Base-by-base conservation (phyloP, 2,113 vertebrate species). In the Lophius piscatorius region DNA sequence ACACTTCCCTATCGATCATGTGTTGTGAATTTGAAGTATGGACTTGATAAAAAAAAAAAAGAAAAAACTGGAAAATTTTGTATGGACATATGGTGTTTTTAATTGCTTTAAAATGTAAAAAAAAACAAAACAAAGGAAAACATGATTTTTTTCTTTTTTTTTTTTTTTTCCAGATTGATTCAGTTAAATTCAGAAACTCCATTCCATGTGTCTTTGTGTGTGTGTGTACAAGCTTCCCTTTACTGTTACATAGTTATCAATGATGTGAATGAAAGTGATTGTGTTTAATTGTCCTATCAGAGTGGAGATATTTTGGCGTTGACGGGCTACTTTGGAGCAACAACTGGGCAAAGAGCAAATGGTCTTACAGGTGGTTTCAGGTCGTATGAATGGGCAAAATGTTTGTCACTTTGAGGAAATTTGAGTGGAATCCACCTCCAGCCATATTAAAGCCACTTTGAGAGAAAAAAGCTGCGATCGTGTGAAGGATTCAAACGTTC, bases 31-130 rank as follows among this genome's bases (percentile, higher is more conserved):
- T 44, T 50, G 18, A 80, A 50, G 9, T 23, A 63, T 36, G 51
- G 55, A 75, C 55, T 60, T 48, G n/a, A 56, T 60, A 23, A 18
- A 63, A 41, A 36, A 22, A 40, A 26, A 44, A 14, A 47, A 47
- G 11, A 42, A n/a, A n/a, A n/a, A n/a, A n/a, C n/a, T n/a, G n/a
- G 4, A 45, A 59, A 3, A 29, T 85, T 84, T 89, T 82, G 35
- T 82, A 85, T 66, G 31, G 11, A 57, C 10, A 35, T 17, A 8
- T 17, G 7, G 48, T 63, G 64, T 78, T 89, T 86, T 84, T 81
- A 78, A 76, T 62, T 72, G 26, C 78, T 75, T 81, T 47, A 23
- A 49, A 69, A 45, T 52, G 16, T 11, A 7, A 3, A 16, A 31
- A 31, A 23, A 50, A 23, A 18, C 7, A n/a, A 26, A 29, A 44